These are phyloP conservation scores for Achatina immaculata DNA, from an alignment of 1,140 invertebrate genomes.

Conservation along the genomic window DNA sequence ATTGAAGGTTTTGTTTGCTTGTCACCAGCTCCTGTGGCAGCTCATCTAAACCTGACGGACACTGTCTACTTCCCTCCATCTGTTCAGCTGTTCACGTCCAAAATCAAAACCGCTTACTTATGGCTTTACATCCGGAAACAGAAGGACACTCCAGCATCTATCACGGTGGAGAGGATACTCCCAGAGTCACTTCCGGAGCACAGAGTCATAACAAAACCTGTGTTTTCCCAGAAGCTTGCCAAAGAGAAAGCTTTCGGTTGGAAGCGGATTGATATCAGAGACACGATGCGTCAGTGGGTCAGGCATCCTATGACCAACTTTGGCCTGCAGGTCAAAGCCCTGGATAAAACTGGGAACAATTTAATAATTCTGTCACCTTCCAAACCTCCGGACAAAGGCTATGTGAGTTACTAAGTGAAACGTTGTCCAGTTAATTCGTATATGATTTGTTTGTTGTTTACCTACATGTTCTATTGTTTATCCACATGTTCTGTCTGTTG, in stretches of 20 bases:
- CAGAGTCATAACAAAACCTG: not conserved
- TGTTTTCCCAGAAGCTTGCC: constrained; percentile 38
- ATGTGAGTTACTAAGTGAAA: too few species aligned
- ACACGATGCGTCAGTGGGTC: constrained; percentile 75
- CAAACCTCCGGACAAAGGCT: constrained; percentile 41
- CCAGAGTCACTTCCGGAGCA: not conserved
- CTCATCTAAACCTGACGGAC: not conserved
- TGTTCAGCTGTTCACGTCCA: constrained; percentile 13
- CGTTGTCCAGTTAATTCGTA: too few species aligned
- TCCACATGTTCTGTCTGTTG: too few species aligned
- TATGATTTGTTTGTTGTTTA: too few species aligned
- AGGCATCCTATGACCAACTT: constrained; percentile 58
- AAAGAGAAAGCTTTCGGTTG: constrained; percentile 71
- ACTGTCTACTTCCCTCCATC: constrained; percentile 40
- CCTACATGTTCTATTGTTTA: too few species aligned
- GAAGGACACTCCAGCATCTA: not conserved
- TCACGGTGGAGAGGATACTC: not conserved
- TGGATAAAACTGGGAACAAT: constrained; percentile 85
- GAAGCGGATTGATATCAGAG: constrained; percentile 88
- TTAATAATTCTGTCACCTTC: constrained; percentile 66
- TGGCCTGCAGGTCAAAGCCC: constrained; percentile 76
- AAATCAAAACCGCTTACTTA: constrained; percentile 39
- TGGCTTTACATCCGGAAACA: constrained; percentile 44
- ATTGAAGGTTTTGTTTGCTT: not conserved
- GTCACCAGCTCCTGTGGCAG: not conserved